Evolutionary conservation across 2,113 vertebrate species (phyloP).

Genomic region (Hemicordylus capensis): DNA sequence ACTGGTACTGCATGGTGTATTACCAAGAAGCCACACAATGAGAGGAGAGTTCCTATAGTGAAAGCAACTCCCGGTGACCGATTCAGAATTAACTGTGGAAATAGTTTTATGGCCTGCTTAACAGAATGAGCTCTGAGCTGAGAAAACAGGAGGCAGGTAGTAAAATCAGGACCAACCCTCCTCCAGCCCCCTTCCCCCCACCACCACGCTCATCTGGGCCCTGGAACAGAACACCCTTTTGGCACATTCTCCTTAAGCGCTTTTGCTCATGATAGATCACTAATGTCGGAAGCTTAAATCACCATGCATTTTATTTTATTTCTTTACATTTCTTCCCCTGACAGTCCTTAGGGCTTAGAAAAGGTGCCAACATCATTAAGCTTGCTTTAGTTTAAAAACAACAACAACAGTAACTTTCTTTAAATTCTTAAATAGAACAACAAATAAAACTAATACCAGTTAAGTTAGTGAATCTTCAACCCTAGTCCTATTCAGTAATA

Average conservation of each 20-base stretch:
- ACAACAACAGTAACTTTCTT: background rate
- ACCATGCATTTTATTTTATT: background rate
- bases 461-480: too few species aligned
- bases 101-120: slow-evolving; percentile 5
- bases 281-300: background rate
- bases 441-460: too few species aligned
- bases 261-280: background rate
- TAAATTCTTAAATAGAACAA: too few species aligned
- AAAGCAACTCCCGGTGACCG: background rate
- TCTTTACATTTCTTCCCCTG: background rate
- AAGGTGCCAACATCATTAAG: background rate
- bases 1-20: background rate
- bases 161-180: background rate
- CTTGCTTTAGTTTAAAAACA: background rate
- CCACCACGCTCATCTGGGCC: background rate
- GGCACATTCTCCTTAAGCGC: background rate
- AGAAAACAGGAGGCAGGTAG: slow-evolving; percentile 2
- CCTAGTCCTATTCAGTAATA: too few species aligned
- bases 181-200: background rate
- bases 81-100: slow-evolving; percentile 9
- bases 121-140: background rate
- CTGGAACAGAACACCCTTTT: background rate
- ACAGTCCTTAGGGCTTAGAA: background rate
- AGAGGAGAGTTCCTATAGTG: background rate
- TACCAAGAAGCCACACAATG: slow-evolving; percentile 5